A percentile compares a stretch with the other conserved stretches of the same genome.
phyloP scores from a whole-genome alignment of 1,140 invertebrate species.

The Diuraphis noxia region DNA sequence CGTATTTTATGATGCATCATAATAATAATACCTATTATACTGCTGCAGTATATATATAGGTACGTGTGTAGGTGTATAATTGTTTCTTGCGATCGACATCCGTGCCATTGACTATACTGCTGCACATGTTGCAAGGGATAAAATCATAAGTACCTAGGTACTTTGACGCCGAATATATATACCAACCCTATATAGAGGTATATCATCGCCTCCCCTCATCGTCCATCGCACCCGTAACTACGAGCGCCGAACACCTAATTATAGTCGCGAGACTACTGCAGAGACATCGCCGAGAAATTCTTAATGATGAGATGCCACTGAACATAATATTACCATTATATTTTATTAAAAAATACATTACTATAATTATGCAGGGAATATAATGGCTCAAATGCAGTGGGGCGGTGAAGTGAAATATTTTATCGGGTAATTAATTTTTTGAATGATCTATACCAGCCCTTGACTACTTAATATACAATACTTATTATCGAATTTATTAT shows the following conservation, averaged over 20 bases:
- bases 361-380: not conserved
- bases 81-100: not conserved
- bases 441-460: too few species aligned
- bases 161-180: not conserved
- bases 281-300: not conserved
- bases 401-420: too few species aligned
- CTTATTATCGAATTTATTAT: too few species aligned
- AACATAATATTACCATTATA: not conserved
- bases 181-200: not conserved
- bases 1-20: not conserved
- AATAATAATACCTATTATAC: too few species aligned
- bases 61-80: not conserved
- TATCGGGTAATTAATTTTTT: too few species aligned
- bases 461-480: too few species aligned
- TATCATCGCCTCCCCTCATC: not conserved
- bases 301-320: not conserved
- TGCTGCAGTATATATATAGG: not conserved
- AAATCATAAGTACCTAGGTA: not conserved
- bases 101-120: too few species aligned
- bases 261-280: not conserved
- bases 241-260: not conserved
- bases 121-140: not conserved
- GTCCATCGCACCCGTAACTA: not conserved
- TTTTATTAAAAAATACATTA: not conserved
- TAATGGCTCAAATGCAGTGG: too few species aligned